Evolutionary conservation across 2,888 invertebrate genomes (phyloP), one percentile per base, ranked within the genome.

Genomic region (Heliconius sara): DNA sequence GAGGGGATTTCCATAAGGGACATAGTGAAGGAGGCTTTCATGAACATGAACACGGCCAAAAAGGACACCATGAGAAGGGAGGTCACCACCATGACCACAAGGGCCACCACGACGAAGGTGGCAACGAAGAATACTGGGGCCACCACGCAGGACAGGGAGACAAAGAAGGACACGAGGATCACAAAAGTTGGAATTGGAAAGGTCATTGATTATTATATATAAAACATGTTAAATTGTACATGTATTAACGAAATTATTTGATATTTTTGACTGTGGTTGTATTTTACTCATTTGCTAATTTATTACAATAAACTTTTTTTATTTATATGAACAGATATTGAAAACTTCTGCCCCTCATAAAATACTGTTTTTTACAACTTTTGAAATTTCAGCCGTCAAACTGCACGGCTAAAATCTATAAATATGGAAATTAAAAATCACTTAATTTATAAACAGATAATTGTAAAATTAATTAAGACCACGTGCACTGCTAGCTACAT

Each of bases 1-100:
- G 98, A 75, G 97, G 97, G 25, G 96, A 97, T 89, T 96, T 97
- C 92, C 97, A 98, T 91, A 97, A 97, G 85, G 97, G 97, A 13
- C 97, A 97, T 89, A 96, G 97, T 85, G 96, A 97, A 84, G 96
- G 97, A 74, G 97, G 96, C 19, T 96, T 97, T 88, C 97, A 97
- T 85, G 97, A 97, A 87, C 97, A 97, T 85, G 97, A 97, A 86
- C 96, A 97, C 82, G 97, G 97, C 68, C 96, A 97, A 89, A 97
- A 98, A 88, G 97, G 97, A 5, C 96, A 96, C 86, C 96, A 97
- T 86, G 97, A 97, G 87, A 97, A 98, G 87, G 98, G 98, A 22
- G 96, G 97, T 80, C 97, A 98, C 88, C 96, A 97, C 89, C 96
- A 97, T 87, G 97, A 97, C 77, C 96, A 97, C 86, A 96, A 97